phyloP scores from a whole-genome alignment of 2,888 invertebrate species.

The Eupithecia centaureata region DNA sequence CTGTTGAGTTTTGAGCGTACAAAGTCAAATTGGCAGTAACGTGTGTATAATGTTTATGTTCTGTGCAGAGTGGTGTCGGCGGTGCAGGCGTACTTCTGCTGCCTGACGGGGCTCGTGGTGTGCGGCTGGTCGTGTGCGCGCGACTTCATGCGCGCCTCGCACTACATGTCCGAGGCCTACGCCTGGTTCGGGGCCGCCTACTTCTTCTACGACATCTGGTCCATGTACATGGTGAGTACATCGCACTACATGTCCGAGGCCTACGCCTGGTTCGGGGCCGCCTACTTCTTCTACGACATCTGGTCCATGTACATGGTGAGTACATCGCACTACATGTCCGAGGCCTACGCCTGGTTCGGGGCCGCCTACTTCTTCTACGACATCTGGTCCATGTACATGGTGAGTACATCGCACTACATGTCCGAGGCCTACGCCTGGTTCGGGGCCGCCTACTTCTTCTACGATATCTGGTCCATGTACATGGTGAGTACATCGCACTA shows the following conservation, averaged over 20 bases:
- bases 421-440: slow-evolving; percentile 92
- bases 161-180: slow-evolving; percentile 89
- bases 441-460: slow-evolving; percentile 90
- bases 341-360: slow-evolving; percentile 91
- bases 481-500: slow-evolving; percentile 83
- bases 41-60: no score
- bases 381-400: slow-evolving; percentile 91
- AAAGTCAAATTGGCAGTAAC: no score
- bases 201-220: slow-evolving; percentile 92
- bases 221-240: slow-evolving; percentile 88
- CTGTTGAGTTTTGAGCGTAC: no score
- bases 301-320: slow-evolving; percentile 92
- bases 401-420: slow-evolving; percentile 84
- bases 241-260: slow-evolving; percentile 87
- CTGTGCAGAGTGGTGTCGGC: slow-evolving; percentile 86
- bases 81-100: slow-evolving; percentile 87
- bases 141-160: slow-evolving; percentile 87
- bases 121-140: slow-evolving; percentile 87
- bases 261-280: slow-evolving; percentile 91
- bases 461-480: slow-evolving; percentile 92
- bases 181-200: slow-evolving; percentile 92
- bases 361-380: slow-evolving; percentile 91
- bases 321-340: slow-evolving; percentile 84
- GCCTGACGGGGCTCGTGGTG: slow-evolving; percentile 86
- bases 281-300: slow-evolving; percentile 91